These are phyloP conservation scores for Brachirus orientalis DNA, from an alignment of 2,113 vertebrate genomes.

Conservation along the genomic window DNA sequence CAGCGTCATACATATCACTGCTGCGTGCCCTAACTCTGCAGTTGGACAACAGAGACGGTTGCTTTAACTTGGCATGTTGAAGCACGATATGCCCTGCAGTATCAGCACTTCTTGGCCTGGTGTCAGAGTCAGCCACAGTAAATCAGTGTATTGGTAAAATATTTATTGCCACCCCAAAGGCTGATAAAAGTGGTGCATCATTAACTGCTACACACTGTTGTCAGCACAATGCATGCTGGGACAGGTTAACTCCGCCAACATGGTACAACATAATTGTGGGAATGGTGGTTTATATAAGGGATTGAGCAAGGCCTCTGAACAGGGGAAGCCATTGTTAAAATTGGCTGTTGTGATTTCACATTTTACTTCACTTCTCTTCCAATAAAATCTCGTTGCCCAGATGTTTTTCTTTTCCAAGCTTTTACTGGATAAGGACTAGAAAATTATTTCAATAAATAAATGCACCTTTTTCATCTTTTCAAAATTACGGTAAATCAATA, in stretches of 20 bases:
- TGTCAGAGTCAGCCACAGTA: constrained; percentile 46
- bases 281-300: constrained; percentile 45
- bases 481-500: no score
- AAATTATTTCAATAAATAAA: no score
- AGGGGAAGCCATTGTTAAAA: constrained; percentile 29
- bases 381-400: constrained; percentile 43
- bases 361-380: constrained; percentile 35
- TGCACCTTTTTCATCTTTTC: no score
- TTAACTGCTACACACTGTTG: neutral
- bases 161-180: constrained; percentile 53
- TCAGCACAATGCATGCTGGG: constrained; percentile 38
- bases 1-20: constrained; percentile 13
- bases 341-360: constrained; percentile 42
- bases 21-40: constrained; percentile 12
- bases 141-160: constrained; percentile 51
- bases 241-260: constrained; percentile 48
- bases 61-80: constrained; percentile 32
- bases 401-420: constrained; percentile 32
- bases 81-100: constrained; percentile 26
- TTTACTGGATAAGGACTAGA: constrained; percentile 7
- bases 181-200: constrained; percentile 18
- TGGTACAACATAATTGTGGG: constrained; percentile 34
- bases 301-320: constrained; percentile 49
- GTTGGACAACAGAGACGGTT: constrained; percentile 25
- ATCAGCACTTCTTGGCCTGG: constrained; percentile 35